Conservation (phyloP, 2,797 vertebrate species). For the Zalophus californianus region DNA sequence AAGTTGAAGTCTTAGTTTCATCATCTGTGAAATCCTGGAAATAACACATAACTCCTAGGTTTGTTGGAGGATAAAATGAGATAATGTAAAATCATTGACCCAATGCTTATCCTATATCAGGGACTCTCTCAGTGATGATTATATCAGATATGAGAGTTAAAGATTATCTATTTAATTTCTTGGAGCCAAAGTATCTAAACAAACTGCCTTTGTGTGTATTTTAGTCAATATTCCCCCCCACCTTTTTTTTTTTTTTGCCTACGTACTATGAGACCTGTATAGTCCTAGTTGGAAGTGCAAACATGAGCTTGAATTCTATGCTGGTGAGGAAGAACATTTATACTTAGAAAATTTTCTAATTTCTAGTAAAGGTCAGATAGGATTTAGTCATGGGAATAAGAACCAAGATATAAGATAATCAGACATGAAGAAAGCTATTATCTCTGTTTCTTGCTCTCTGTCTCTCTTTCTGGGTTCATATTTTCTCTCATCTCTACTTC, state of each 20-base stretch:
- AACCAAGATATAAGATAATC: not conserved
- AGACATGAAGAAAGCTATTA: not conserved
- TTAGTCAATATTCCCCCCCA: not conserved
- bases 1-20: not conserved
- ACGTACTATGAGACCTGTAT: not conserved
- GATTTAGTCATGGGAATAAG: not conserved
- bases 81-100: not conserved
- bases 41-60: not conserved
- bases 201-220: not conserved
- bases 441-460: not conserved
- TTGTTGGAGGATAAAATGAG: constrained; percentile 47
- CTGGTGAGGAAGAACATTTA: not conserved
- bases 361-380: not conserved
- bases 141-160: not conserved
- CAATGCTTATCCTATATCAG: not conserved
- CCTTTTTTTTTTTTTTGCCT: not conserved
- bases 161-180: not conserved
- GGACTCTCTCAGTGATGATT: not conserved
- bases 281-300: not conserved
- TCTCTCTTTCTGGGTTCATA: not conserved
- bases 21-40: constrained; percentile 43
- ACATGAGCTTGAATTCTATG: not conserved
- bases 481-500: not conserved
- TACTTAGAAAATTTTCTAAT: not conserved
- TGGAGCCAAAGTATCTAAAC: not conserved